Evolutionary conservation across 2,888 invertebrate genomes (phyloP).

Genomic region (Galerucella pusilla): DNA sequence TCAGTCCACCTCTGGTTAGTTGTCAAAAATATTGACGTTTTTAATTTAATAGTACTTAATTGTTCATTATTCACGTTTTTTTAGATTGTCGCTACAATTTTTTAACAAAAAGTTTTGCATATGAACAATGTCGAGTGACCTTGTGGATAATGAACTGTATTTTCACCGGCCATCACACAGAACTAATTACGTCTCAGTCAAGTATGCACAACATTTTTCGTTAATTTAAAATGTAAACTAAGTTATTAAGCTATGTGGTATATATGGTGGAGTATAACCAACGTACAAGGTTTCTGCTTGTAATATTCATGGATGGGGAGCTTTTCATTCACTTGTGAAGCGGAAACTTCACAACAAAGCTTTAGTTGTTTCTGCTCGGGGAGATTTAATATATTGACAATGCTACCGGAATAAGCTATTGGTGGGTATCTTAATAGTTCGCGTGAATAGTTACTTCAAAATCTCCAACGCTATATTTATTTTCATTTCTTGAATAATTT

Average conservation of each 20-base stretch:
- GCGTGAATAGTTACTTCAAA: neutral
- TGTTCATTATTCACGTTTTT: too few species aligned
- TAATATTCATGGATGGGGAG: constrained; percentile 52
- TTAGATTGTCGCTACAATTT: too few species aligned
- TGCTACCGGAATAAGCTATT: neutral
- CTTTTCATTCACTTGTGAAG: constrained; percentile 17
- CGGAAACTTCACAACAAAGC: constrained; percentile 20
- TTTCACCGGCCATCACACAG: constrained; percentile 30
- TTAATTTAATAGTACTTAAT: too few species aligned
- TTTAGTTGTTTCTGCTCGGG: constrained; percentile 1
- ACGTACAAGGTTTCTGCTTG: constrained; percentile 48
- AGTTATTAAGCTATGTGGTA: constrained; percentile 50
- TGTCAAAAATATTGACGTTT: too few species aligned
- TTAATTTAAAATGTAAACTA: constrained; percentile 53
- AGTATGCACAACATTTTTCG: constrained; percentile 43
- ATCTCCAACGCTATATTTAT: neutral
- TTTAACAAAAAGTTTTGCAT: neutral
- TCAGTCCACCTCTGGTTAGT: too few species aligned
- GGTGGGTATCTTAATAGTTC: neutral
- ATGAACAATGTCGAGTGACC: neutral
- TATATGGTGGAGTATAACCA: constrained; percentile 46
- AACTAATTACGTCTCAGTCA: constrained; percentile 41
- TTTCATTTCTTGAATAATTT: neutral
- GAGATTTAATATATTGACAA: constrained; percentile 1
- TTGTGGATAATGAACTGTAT: constrained; percentile 16